Evolutionary conservation across 2,797 vertebrate genomes (phyloP).

Genomic region (Acanthurus tractus): DNA sequence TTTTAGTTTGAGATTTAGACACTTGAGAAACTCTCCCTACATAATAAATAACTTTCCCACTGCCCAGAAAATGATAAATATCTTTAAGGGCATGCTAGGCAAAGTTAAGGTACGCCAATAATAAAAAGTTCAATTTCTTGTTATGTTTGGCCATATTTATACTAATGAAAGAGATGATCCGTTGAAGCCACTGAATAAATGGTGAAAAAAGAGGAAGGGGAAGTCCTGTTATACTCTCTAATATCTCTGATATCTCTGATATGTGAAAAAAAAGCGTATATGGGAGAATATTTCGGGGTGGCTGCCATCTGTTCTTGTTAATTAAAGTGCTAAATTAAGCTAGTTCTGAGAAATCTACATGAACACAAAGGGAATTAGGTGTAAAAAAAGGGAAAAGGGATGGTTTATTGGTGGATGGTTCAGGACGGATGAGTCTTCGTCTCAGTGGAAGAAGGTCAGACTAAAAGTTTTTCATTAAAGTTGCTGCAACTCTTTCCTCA

Average conservation of each 20-base stretch:
- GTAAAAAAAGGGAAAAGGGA: not conserved
- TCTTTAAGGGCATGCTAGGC: too few species aligned
- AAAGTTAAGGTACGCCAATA: too few species aligned
- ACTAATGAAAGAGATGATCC: not conserved
- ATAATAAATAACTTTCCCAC: too few species aligned
- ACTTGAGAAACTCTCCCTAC: not conserved
- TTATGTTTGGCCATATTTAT: too few species aligned
- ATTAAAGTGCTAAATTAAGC: not conserved
- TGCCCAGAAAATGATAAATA: too few species aligned
- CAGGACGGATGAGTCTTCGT: not conserved
- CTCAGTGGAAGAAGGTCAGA: constrained; percentile 2
- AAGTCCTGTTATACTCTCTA: too few species aligned
- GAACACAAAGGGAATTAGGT: not conserved
- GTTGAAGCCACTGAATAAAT: not conserved
- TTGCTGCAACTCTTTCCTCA: not conserved
- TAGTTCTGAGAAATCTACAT: not conserved
- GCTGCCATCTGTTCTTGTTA: not conserved
- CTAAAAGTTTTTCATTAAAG: not conserved
- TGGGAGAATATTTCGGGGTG: not conserved
- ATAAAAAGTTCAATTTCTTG: too few species aligned
- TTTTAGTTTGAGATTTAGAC: not conserved
- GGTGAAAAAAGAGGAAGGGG: not conserved
- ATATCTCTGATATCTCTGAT: not conserved
- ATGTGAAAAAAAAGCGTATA: not conserved
- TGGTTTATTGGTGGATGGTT: not conserved